Evolutionary conservation across 2,888 invertebrate species (phyloP), one percentile per base, ranked within the genome.

Genomic region (Cheilosia vernalis): DNA sequence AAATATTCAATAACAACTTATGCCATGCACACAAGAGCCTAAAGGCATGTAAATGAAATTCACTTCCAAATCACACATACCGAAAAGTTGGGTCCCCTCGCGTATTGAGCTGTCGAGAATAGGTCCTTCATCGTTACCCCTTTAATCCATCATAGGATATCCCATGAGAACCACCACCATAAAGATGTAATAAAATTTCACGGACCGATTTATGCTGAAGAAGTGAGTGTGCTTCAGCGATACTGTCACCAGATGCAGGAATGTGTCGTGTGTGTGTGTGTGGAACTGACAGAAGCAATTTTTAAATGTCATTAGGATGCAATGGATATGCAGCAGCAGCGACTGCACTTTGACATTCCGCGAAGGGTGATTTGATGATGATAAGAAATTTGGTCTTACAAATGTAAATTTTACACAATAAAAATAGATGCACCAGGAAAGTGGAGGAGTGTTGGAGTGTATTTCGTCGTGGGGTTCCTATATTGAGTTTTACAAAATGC

Each of bases 101-200:
- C 44, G 40, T 53, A 37, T 37, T 49, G 27, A 53, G 53, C 17
- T 55, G 56, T 49, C 21, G 21, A 61, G 30, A 30, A 61, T 44
- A 30, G 51, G 49, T 49, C 63, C 74, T 73, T 63, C 67, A 63
- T 81, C 74, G 60, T 69, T 74, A 67, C 80, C 80, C 80, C 72
- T 81, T 79, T 64, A 64, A 79, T 58, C 53, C 70, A 72, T 72
- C 64, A 72, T 4, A 73, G 72, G 53, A 80, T 56, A 64, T 60
- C 40, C 49, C 80, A 80, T 67, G 61, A 80, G 67, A 80, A 30
- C 55, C 76, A 64, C 76, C 69, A 58, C 44, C 76, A 70, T 82
- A 15, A 64, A 82, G 63, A 53, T 64, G 58, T 63, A 70, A 82
- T 82, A 70, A 76, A 82, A 81, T 76, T 76, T 81, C 74, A 69